These are phyloP conservation scores for Odontophorus gujanensis DNA, from an alignment of 2,113 vertebrate genomes.

Conservation along the genomic window DNA sequence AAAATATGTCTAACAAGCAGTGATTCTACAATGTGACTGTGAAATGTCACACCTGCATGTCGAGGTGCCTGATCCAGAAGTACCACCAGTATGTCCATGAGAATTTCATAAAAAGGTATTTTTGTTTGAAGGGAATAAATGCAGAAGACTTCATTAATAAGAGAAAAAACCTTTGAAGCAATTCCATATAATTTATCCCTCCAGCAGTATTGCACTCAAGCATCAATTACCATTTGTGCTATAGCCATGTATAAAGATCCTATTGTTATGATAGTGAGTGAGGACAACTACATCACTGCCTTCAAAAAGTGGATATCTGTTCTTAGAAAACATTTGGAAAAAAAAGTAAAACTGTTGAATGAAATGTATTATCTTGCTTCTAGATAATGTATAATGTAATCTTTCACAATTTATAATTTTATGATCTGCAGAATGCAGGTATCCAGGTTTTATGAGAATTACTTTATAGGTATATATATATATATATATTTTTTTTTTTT, in stretches of 20 bases:
- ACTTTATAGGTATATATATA: background rate
- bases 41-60: background rate
- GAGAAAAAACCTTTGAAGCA: background rate
- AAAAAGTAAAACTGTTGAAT: background rate
- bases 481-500: background rate
- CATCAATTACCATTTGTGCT: background rate
- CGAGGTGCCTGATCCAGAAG: accelerated
- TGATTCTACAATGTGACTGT: background rate
- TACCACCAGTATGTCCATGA: background rate
- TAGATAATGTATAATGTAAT: background rate
- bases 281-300: background rate
- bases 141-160: background rate
- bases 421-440: background rate
- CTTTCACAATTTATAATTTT: background rate
- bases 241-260: background rate
- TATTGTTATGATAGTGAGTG: background rate
- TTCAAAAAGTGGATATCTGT: background rate
- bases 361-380: background rate
- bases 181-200: background rate
- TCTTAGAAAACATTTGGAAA: background rate
- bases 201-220: background rate
- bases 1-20: background rate
- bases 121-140: background rate
- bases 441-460: background rate
- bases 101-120: background rate